phyloP scores from a whole-genome alignment of 2,888 invertebrate genomes.

The Ochlodes sylvanus region DNA sequence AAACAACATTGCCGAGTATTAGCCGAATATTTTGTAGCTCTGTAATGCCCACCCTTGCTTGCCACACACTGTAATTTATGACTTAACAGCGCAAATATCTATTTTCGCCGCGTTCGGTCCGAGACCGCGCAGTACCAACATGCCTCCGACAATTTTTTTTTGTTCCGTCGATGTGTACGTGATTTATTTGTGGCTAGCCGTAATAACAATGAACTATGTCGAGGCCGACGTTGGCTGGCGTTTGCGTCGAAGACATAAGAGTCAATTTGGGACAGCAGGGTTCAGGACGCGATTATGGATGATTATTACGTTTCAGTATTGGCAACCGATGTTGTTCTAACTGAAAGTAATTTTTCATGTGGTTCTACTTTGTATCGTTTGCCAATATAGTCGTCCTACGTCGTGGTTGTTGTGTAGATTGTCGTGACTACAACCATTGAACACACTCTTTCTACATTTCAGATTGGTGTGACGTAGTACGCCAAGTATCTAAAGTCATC shows the following conservation, averaged over 20 bases:
- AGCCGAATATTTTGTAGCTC: neutral
- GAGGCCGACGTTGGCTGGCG: slow-evolving; percentile 16
- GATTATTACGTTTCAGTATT: slow-evolving; percentile 26
- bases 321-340: slow-evolving; percentile 19
- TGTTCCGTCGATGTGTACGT: slow-evolving; percentile 36
- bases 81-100: slow-evolving; percentile 49
- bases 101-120: slow-evolving; percentile 46
- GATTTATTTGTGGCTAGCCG: slow-evolving; percentile 41
- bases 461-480: no score
- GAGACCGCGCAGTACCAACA: slow-evolving; percentile 40
- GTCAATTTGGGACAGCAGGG: neutral
- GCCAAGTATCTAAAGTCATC: no score
- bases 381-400: neutral
- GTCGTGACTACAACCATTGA: no score
- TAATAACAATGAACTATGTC: slow-evolving; percentile 38
- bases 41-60: slow-evolving; percentile 52
- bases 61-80: slow-evolving; percentile 50
- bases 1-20: neutral
- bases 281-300: slow-evolving; percentile 9
- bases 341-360: slow-evolving; percentile 11
- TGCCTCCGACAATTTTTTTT: slow-evolving; percentile 40
- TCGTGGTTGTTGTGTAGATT: neutral
- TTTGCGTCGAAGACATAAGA: slow-evolving; percentile 12
- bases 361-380: slow-evolving; percentile 11
- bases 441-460: no score